Evolutionary conservation across 1,140 invertebrate species (phyloP).

Genomic region (Neodiprion virginianus): DNA sequence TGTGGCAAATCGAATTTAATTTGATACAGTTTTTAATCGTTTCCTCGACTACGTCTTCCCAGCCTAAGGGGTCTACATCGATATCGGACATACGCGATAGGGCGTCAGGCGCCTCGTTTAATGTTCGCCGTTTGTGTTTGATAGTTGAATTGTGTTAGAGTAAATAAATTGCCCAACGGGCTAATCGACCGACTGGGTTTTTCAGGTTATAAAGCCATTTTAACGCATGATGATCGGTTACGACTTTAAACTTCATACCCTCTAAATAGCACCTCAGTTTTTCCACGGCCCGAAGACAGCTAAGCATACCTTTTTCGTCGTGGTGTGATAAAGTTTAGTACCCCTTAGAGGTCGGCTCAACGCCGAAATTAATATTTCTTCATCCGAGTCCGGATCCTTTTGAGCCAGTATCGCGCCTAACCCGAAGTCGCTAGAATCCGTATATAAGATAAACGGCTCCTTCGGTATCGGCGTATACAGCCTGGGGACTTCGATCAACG

Average conservation of each 20-base stretch:
- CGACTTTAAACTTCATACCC: conserved; percentile 47
- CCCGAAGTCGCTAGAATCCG: conserved; percentile 19
- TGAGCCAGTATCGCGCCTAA: conserved; percentile 13
- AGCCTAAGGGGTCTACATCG: conserved; percentile 7
- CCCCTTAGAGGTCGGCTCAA: conserved; percentile 10
- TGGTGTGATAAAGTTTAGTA: background rate
- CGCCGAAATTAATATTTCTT: background rate
- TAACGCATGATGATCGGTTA: conserved; percentile 62
- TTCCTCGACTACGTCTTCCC: conserved; percentile 5
- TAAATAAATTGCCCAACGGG: conserved; percentile 19
- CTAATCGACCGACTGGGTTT: conserved; percentile 8
- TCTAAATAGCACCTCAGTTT: conserved; percentile 46
- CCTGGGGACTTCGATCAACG: conserved; percentile 13
- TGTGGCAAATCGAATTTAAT: conserved; percentile 18
- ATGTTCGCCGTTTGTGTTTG: conserved; percentile 15
- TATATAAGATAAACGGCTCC: conserved; percentile 14
- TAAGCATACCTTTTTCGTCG: conserved; percentile 10
- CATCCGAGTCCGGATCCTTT: background rate
- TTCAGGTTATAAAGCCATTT: conserved; percentile 19
- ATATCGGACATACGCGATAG: conserved; percentile 17
- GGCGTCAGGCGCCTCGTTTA: conserved; percentile 21
- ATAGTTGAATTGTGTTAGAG: conserved; percentile 15
- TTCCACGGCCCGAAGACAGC: conserved; percentile 26
- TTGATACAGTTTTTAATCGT: background rate
- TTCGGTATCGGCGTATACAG: background rate